phyloP scores from a whole-genome alignment of 2,113 vertebrate genomes.

The Passerina amoena region DNA sequence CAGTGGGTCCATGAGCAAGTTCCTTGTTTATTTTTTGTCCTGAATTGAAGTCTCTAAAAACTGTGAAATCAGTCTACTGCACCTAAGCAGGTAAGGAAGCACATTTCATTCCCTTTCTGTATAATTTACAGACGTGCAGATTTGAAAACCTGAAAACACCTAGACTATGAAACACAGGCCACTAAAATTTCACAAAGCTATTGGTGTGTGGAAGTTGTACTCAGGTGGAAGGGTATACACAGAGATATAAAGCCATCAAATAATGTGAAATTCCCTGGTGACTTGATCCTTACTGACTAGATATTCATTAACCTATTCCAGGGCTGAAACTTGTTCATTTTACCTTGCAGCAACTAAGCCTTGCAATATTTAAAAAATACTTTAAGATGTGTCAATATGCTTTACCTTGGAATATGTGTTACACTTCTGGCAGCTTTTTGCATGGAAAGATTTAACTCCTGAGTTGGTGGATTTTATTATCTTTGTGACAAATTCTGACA shows the following conservation, averaged over 20 bases:
- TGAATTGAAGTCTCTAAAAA: constrained; percentile 12
- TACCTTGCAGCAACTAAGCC: not conserved
- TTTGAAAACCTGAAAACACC: constrained; percentile 20
- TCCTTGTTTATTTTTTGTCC: constrained; percentile 18
- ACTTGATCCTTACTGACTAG: not conserved
- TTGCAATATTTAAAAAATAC: constrained; percentile 1
- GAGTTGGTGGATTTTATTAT: not conserved
- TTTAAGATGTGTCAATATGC: not conserved
- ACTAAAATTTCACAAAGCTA: not conserved
- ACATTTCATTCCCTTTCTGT: constrained; percentile 12
- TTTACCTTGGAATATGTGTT: not conserved
- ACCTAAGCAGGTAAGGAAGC: not conserved
- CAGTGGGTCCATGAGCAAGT: not conserved
- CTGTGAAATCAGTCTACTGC: not conserved
- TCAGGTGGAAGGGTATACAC: not conserved
- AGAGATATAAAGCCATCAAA: not conserved
- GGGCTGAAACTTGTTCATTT: not conserved
- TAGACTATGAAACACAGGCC: not conserved
- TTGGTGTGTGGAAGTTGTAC: not conserved
- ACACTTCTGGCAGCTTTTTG: not conserved
- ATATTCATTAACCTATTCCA: constrained; percentile 9
- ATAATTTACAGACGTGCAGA: constrained; percentile 31
- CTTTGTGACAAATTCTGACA: not conserved
- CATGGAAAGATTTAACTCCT: not conserved
- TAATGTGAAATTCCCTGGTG: not conserved